These are phyloP conservation scores for Plemyria rubiginata DNA, from an alignment of 2,888 invertebrate species.

Conservation along the genomic window DNA sequence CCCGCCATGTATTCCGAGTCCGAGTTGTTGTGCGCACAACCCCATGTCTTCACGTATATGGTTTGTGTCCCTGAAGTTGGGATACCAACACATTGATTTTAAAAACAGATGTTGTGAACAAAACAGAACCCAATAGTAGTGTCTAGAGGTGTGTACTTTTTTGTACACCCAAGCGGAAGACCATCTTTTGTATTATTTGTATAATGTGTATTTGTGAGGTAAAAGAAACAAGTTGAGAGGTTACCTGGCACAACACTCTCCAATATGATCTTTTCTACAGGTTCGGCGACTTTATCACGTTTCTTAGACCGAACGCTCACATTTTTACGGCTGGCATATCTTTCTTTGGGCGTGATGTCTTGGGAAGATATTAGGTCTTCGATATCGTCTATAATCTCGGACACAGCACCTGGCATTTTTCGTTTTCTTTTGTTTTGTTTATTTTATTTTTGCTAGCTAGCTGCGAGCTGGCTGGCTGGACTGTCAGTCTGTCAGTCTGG, in stretches of 20 bases:
- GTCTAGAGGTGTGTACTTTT: not conserved
- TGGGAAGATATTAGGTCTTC: slow-evolving; percentile 93
- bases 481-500: no score
- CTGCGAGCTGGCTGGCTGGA: no score
- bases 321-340: slow-evolving; percentile 89
- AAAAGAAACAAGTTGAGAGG: slow-evolving; percentile 50
- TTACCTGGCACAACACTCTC: slow-evolving; percentile 87
- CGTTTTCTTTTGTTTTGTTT: slow-evolving; percentile 41
- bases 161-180: not conserved
- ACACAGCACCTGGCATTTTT: slow-evolving; percentile 85
- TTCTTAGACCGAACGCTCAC: slow-evolving; percentile 88
- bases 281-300: slow-evolving; percentile 61
- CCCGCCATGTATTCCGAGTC: slow-evolving; percentile 99
- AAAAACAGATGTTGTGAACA: not conserved
- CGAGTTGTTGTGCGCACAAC: slow-evolving; percentile 98
- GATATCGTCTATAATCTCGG: slow-evolving; percentile 91
- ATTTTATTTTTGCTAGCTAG: slow-evolving; percentile 31
- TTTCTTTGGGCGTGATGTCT: slow-evolving; percentile 91
- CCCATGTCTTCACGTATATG: slow-evolving; percentile 97
- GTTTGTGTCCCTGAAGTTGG: slow-evolving; percentile 89
- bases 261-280: slow-evolving; percentile 76
- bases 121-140: not conserved
- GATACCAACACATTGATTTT: not conserved
- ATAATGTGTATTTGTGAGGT: not conserved
- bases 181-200: no score